These are phyloP conservation scores for Philypnodon macrostomus DNA, from an alignment of 2,797 vertebrate genomes.

Conservation along the genomic window DNA sequence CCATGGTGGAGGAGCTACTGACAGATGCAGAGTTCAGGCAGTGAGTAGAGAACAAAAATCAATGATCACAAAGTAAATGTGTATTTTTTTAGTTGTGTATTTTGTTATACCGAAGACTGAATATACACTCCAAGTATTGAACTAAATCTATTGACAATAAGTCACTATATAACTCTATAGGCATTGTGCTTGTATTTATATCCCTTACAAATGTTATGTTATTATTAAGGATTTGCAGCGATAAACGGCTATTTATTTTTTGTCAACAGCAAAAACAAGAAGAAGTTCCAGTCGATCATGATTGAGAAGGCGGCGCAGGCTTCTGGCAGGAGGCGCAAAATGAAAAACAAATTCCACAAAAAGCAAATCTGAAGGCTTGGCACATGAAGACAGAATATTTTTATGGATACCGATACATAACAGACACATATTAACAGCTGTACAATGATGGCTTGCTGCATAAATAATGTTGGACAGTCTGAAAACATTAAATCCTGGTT, in stretches of 20 bases:
- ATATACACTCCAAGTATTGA: too few species aligned
- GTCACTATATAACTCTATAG: too few species aligned
- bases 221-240: background rate
- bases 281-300: slow-evolving; percentile 88
- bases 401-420: slow-evolving; percentile 1
- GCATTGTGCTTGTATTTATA: too few species aligned
- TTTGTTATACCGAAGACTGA: too few species aligned
- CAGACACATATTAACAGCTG: background rate
- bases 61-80: background rate
- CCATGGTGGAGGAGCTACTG: slow-evolving; percentile 93
- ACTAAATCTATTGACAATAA: too few species aligned
- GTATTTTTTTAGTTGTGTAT: background rate
- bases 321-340: slow-evolving; percentile 86
- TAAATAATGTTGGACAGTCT: background rate
- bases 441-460: background rate
- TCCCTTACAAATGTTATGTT: too few species aligned
- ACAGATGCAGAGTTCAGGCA: slow-evolving; percentile 93
- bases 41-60: slow-evolving; percentile 66
- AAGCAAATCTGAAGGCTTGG: slow-evolving; percentile 44
- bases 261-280: slow-evolving; percentile 87
- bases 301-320: slow-evolving; percentile 84
- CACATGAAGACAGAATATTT: slow-evolving; percentile 13
- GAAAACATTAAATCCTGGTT: slow-evolving; percentile 1
- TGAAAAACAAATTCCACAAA: slow-evolving; percentile 86
- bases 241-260: background rate